Conservation (phyloP, 37 sponge, comb jelly and placozoan genomes). For the Haliclona indistincta region DNA sequence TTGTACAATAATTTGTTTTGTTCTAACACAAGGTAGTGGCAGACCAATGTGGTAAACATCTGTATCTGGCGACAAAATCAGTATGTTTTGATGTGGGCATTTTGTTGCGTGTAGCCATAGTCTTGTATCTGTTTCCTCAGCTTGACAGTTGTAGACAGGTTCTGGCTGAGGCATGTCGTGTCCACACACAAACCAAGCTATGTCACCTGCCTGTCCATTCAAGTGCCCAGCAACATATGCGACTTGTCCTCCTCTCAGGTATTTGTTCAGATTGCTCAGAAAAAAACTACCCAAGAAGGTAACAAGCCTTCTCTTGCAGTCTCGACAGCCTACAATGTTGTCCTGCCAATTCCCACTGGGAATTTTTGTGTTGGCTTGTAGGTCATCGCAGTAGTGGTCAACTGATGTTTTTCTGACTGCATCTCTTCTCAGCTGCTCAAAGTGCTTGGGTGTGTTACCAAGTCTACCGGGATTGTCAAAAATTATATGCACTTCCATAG, state of each 20-base stretch:
- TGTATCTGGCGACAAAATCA: slow-evolving; percentile 20
- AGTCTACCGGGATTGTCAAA: slow-evolving; percentile 34
- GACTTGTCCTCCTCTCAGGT: neutral
- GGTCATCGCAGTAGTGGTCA: neutral
- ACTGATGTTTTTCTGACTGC: neutral
- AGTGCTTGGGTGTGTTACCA: slow-evolving; percentile 22
- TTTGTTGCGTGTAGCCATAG: slow-evolving; percentile 27
- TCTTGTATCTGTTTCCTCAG: slow-evolving; percentile 34
- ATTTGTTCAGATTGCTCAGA: neutral
- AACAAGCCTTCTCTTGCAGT: slow-evolving; percentile 4
- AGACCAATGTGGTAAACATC: slow-evolving; percentile 32
- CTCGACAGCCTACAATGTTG: slow-evolving; percentile 1
- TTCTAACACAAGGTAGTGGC: neutral
- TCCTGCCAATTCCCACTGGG: neutral
- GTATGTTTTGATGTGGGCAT: neutral
- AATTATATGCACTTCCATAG: slow-evolving; percentile 32
- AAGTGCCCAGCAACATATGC: slow-evolving; percentile 14
- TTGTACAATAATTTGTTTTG: slow-evolving; percentile 10
- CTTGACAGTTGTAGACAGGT: slow-evolving; percentile 13
- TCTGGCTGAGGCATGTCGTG: slow-evolving; percentile 9
- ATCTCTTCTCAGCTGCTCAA: slow-evolving; percentile 19
- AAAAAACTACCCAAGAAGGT: neutral
- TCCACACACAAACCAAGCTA: slow-evolving; percentile 12
- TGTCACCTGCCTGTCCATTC: neutral
- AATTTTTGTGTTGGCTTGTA: neutral